These are phyloP conservation scores for Aurelia sp. DNA, from an alignment of 30 jellyfish, hydroid and myxozoan genomes.

Conservation along the genomic window DNA sequence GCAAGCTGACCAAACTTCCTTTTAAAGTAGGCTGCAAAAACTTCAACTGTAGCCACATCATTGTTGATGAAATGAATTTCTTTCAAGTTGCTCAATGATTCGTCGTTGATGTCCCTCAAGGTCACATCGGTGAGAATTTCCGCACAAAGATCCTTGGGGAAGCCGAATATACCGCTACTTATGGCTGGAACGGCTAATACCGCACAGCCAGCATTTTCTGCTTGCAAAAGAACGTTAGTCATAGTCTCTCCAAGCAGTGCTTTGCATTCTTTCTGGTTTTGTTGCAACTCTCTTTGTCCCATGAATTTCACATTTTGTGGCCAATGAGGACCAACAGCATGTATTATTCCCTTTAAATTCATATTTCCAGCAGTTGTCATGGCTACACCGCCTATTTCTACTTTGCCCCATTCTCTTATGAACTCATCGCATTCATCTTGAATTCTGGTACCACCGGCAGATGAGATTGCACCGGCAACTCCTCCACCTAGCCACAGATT, in stretches of 20 bases:
- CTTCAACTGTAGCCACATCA: slow-evolving; percentile 38
- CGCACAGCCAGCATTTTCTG: slow-evolving; percentile 31
- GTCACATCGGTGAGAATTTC: slow-evolving; percentile 19
- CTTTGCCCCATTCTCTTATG: slow-evolving; percentile 2
- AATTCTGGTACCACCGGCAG: slow-evolving; percentile 30
- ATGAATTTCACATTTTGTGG: slow-evolving; percentile 1
- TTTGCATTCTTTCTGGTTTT: neutral
- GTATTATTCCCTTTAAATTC: slow-evolving; percentile 10
- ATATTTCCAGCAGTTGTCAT: slow-evolving; percentile 45
- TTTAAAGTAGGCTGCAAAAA: neutral
- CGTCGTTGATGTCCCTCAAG: neutral
- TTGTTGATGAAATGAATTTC: slow-evolving; percentile 37
- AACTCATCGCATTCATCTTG: slow-evolving; percentile 40
- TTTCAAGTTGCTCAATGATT: neutral
- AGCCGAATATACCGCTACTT: slow-evolving; percentile 58
- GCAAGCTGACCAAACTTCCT: neutral
- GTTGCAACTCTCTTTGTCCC: slow-evolving; percentile 12
- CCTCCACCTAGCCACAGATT: slow-evolving; percentile 40
- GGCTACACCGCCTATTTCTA: slow-evolving; percentile 21
- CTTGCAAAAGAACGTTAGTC: slow-evolving; percentile 17
- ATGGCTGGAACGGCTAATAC: slow-evolving; percentile 62
- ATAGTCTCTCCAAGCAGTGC: slow-evolving; percentile 14
- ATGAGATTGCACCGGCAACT: slow-evolving; percentile 45
- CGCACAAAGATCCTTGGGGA: slow-evolving; percentile 60
- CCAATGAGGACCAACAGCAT: slow-evolving; percentile 63